Evolutionary conservation across 2,113 vertebrate genomes (phyloP).

Genomic region (Silurus meridionalis): DNA sequence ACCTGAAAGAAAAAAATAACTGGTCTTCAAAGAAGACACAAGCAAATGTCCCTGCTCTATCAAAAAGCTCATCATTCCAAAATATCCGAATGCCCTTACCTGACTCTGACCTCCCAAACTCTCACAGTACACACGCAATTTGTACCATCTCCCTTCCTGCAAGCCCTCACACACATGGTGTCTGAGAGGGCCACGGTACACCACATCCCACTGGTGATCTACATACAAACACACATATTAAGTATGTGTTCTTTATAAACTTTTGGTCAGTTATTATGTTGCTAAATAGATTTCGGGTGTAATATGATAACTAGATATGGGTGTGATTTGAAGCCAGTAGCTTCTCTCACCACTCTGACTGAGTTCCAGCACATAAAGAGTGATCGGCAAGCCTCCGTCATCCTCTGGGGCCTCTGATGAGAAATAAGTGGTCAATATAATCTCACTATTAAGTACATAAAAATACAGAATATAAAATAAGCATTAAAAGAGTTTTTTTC

Average conservation of each 20-base stretch:
- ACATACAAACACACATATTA: constrained; percentile 17
- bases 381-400: constrained; percentile 73
- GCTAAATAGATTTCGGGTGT: neutral
- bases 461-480: no score
- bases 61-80: neutral
- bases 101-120: constrained; percentile 73
- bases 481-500: no score
- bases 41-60: neutral
- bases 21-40: neutral
- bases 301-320: neutral
- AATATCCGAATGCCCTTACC: constrained; percentile 55
- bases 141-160: constrained; percentile 71
- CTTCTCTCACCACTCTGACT: constrained; percentile 65
- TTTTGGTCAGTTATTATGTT: neutral
- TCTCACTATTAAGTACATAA: neutral
- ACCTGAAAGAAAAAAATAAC: constrained; percentile 57
- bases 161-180: constrained; percentile 76
- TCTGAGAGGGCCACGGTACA: constrained; percentile 67
- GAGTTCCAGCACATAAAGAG: constrained; percentile 74
- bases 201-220: constrained; percentile 71
- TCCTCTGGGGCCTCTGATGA: constrained; percentile 77
- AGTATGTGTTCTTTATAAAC: no score
- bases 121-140: constrained; percentile 71
- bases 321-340: neutral
- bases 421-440: neutral